phyloP scores from a whole-genome alignment of 2,888 invertebrate genomes.

The Blastobasis lacticolella region DNA sequence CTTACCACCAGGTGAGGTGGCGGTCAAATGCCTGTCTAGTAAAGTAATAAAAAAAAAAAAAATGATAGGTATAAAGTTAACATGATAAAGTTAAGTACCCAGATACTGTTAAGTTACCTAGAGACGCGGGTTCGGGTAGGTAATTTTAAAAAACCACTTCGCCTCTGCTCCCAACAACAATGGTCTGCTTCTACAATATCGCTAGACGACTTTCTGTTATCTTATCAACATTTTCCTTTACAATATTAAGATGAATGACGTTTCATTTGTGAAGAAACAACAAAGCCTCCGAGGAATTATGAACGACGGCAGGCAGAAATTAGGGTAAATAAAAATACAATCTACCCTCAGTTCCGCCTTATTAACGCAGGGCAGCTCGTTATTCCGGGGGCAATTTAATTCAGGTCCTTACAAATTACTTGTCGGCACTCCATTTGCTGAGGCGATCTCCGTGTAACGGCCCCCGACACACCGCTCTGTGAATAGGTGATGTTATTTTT shows the following conservation, averaged over 20 bases:
- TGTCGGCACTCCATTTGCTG: constrained; percentile 29
- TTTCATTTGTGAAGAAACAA: constrained; percentile 1
- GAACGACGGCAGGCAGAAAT: background rate
- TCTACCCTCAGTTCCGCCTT: constrained; percentile 9
- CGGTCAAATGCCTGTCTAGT: too few relatives aligned
- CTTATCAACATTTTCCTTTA: background rate
- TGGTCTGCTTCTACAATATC: too few relatives aligned
- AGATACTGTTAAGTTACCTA: too few relatives aligned
- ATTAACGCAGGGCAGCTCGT: constrained; percentile 27
- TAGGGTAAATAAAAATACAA: constrained; percentile 4
- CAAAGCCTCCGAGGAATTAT: constrained; percentile 4
- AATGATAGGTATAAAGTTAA: too few relatives aligned
- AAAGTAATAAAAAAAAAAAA: too few relatives aligned
- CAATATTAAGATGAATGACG: constrained; percentile 3
- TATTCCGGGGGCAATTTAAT: constrained; percentile 30
- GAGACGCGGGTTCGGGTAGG: too few relatives aligned
- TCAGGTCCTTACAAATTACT: constrained; percentile 32
- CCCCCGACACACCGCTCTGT: background rate
- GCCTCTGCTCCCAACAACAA: too few relatives aligned
- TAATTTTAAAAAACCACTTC: too few relatives aligned
- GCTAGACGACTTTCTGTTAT: background rate
- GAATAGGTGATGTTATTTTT: background rate
- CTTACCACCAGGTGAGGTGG: too few relatives aligned
- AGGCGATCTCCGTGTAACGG: constrained; percentile 22
- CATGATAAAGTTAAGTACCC: too few relatives aligned